These are phyloP conservation scores for Rhagophthalmus giganteus DNA, from an alignment of 2,888 invertebrate species.

Conservation along the genomic window DNA sequence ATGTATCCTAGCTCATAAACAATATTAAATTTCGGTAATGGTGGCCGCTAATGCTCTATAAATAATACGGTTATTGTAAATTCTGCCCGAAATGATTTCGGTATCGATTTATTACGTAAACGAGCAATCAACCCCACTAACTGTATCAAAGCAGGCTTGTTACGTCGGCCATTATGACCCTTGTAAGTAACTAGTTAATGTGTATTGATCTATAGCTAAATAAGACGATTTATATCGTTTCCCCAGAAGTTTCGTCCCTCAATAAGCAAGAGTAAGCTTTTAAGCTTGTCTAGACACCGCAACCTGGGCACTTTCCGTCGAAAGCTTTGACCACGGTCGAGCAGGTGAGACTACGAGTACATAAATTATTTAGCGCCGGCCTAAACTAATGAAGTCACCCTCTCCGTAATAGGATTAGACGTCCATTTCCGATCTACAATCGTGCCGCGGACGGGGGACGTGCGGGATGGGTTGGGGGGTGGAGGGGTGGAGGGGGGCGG, in stretches of 20 bases:
- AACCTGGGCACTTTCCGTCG: constrained; percentile 15
- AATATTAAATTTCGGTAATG: too few species aligned
- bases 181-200: constrained; percentile 9
- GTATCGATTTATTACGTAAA: background rate
- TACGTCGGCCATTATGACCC: background rate
- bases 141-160: background rate
- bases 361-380: constrained; percentile 47
- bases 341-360: constrained; percentile 41
- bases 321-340: constrained; percentile 31
- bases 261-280: constrained; percentile 26
- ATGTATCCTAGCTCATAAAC: too few species aligned
- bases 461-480: too few species aligned
- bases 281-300: constrained; percentile 27
- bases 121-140: background rate
- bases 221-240: constrained; percentile 16
- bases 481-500: too few species aligned
- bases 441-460: too few species aligned
- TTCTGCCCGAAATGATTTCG: background rate
- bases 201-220: constrained; percentile 15
- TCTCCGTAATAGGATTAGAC: constrained; percentile 43
- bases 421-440: constrained; percentile 14
- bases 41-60: too few species aligned
- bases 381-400: constrained; percentile 48
- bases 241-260: constrained; percentile 6
- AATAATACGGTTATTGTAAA: too few species aligned